Evolutionary conservation across 2,113 vertebrate genomes (phyloP).

Genomic region (Grus americana): DNA sequence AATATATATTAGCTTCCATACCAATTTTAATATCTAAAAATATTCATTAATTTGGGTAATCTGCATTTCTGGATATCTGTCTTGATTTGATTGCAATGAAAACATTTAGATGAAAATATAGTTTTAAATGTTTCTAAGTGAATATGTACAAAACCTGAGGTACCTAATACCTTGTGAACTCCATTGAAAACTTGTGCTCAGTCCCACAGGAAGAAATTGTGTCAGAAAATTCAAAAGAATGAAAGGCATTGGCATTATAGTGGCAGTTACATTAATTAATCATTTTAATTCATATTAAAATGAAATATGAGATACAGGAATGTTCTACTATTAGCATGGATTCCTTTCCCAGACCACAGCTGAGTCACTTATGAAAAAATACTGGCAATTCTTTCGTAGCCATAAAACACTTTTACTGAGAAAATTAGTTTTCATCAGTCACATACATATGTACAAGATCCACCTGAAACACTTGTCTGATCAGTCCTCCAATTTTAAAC

Average conservation of each 20-base stretch:
- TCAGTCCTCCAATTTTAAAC: background rate
- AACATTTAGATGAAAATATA: background rate
- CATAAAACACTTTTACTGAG: background rate
- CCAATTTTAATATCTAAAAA: background rate
- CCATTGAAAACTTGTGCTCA: background rate
- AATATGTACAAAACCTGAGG: background rate
- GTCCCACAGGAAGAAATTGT: background rate
- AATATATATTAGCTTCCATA: background rate
- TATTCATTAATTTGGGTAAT: background rate
- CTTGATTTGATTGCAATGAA: background rate
- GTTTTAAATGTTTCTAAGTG: background rate
- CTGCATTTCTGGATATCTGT: background rate
- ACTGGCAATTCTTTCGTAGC: background rate
- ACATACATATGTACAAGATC: background rate
- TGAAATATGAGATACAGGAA: background rate
- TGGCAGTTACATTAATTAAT: background rate
- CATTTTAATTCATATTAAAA: background rate
- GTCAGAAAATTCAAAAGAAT: background rate
- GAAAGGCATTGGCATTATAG: background rate
- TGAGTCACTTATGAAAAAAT: background rate
- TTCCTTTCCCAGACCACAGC: background rate
- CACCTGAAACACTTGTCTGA: background rate
- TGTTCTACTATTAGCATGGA: background rate
- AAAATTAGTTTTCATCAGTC: background rate
- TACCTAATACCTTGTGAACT: background rate